Percentiles rank a stretch among this genome's conserved stretches.
These are phyloP conservation scores for Himalopsyche japonica DNA, from an alignment of 2,888 invertebrate genomes.

Conservation along the genomic window DNA sequence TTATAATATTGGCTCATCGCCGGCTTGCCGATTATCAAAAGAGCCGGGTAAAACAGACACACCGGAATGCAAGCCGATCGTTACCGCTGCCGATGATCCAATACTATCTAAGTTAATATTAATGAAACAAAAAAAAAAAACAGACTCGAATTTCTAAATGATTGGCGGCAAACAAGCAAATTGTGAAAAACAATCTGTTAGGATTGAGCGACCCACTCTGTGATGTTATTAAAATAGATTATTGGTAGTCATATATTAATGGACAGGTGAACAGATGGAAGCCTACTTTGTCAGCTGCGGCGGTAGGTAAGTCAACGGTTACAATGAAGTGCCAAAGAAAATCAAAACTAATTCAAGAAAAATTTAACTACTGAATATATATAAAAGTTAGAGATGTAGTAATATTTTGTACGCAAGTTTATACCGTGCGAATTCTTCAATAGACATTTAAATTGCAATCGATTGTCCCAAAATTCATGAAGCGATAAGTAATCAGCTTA, in stretches of 20 bases:
- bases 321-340: constrained; percentile 12
- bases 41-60: neutral
- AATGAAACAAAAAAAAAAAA: neutral
- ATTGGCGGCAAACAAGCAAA: constrained; percentile 2
- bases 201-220: constrained; percentile 6
- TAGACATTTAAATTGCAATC: too few relatives aligned
- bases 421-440: neutral
- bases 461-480: too few relatives aligned
- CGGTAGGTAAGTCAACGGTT: constrained; percentile 1
- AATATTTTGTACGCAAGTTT: neutral
- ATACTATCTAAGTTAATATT: neutral
- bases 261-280: constrained; percentile 5
- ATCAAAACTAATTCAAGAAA: neutral
- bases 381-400: neutral
- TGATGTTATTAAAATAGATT: neutral
- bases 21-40: neutral
- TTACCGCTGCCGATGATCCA: neutral
- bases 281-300: constrained; percentile 10
- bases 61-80: neutral
- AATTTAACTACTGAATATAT: neutral
- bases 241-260: neutral
- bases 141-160: neutral
- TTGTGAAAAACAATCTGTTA: constrained; percentile 8
- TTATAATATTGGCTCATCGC: neutral
- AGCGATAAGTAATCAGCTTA: too few relatives aligned